Evolutionary conservation across 2,797 vertebrate genomes (phyloP), one percentile per base, ranked within the genome.

Genomic region (Arremon brunneinucha): DNA sequence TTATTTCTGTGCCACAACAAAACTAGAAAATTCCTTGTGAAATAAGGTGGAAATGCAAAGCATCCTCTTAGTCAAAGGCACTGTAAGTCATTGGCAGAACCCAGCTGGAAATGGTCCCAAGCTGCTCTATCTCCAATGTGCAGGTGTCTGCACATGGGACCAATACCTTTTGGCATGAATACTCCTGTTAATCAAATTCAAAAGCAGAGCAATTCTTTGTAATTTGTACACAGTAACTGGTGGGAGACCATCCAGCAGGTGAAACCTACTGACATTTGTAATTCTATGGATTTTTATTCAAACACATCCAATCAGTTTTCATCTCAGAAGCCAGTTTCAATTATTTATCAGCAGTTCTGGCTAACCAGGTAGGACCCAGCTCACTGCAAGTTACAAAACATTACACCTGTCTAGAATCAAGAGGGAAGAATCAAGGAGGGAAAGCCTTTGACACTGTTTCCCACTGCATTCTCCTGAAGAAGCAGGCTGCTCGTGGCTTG

Each of bases 131-230:
- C 75, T 86, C 65, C 64, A 60, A 47, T 7, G 57, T 76, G 78
- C 67, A 93, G 90, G 72, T 95, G 52, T 75, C 74, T 87, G 92
- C 79, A 79, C 56, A 69, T 47, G 88, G 87, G 41, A 87, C 41
- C 91, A 87, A 69, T 12, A 72, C 22, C 43, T 76, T 82, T 47
- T 49, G 82, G 76, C 56, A 56, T 23, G 30, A 75, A 79, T 30
- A 63, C 4, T 8, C 46, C 55, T 39, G 34, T 39, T 84, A 83
- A 87, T 92, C 81, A 97, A 79, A 83, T 68, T 43, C 49, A 83
- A 71, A 37, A 82, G 74, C 49, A 83, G 50, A 82, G 60, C 49
- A 70, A 32, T 39, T 71, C 35, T 72, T 57, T 67, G 34, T 30
- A 43, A 81, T 80, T 87, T 88, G 62, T 80, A 62, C 50, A 43